Base-by-base conservation (phyloP, 2,888 invertebrate genomes). In the Ophion slaviceki region DNA sequence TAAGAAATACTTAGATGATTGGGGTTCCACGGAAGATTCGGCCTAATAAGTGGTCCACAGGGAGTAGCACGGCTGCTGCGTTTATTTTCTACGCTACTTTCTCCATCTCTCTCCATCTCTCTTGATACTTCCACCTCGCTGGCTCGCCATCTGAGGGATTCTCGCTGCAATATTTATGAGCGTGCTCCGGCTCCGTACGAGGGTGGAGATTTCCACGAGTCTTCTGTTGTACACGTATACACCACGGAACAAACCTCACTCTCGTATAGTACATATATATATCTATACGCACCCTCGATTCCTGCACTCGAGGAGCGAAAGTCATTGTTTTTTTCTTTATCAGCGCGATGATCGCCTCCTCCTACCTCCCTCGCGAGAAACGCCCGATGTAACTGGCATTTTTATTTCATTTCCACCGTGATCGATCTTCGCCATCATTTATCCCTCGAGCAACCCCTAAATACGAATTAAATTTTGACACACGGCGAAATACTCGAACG, bases 1-100 rank as follows among this genome's bases (percentile, higher is more conserved):
- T 92, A 91, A 89, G 91, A 91, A 92, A 92, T 93, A 92, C 91
- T 93, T 92, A 91, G 93, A 92, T 91, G 92, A 93, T 93, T 92
- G 92, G 90, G 89, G 89, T 89, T 68, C 87, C 86, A 89, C 89
- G 89, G 90, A 91, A 92, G 92, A 93, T 91, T 92, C 91, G 89
- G 90, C 88, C 91, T 92, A 93, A 93, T 93, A 92, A 93, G 92
- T 90, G 91, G 89, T 90, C 93, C 92, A 88, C 78, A 74, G 93
- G 92, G 94, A 92, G 91, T 87, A 89, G 89, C 89, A 89, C 89
- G 89, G 89, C 88, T 88, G 86, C 84, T 66, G 61, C 62, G 59
- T 80, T 32, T 80, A 59, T 67, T 70, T 61, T 78, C 68, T 74
- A 74, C 61, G 20, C 20, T 61, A 36, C 24, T 36, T 28, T 32